Conservation (phyloP, 2,113 vertebrate genomes). For the Eudyptes chrysolophus region DNA sequence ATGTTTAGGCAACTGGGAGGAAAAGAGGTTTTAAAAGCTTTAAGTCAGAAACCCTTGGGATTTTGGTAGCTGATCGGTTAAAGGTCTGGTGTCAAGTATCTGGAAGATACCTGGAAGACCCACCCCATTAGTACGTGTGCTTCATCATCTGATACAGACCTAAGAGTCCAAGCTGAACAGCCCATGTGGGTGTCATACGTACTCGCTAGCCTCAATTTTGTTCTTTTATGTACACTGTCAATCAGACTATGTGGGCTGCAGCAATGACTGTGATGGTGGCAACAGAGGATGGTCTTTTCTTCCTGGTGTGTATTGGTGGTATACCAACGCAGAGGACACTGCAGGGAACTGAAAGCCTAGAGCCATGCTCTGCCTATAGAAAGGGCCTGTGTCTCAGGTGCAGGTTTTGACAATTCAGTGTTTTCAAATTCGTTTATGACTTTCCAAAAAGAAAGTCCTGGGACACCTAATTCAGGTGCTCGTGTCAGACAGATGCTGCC, state of each 20-base stretch:
- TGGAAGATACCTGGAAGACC: background rate
- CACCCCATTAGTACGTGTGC: rapidly evolving
- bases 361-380: background rate
- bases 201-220: background rate
- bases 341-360: background rate
- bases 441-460: background rate
- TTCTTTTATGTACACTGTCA: background rate
- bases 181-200: rapidly evolving
- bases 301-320: background rate
- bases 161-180: background rate
- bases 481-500: background rate
- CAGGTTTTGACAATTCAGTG: background rate
- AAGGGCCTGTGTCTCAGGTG: background rate
- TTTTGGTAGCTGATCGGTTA: background rate
- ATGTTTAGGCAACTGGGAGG: background rate
- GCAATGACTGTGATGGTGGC: background rate
- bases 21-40: conserved; percentile 4
- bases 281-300: background rate
- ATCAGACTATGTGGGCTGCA: background rate
- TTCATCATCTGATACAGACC: background rate
- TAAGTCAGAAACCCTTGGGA: background rate
- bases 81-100: background rate
- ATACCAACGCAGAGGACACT: background rate
- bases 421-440: background rate
- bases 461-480: background rate